These are phyloP conservation scores for Nemurella pictetii DNA, from an alignment of 2,888 invertebrate genomes.

Conservation along the genomic window DNA sequence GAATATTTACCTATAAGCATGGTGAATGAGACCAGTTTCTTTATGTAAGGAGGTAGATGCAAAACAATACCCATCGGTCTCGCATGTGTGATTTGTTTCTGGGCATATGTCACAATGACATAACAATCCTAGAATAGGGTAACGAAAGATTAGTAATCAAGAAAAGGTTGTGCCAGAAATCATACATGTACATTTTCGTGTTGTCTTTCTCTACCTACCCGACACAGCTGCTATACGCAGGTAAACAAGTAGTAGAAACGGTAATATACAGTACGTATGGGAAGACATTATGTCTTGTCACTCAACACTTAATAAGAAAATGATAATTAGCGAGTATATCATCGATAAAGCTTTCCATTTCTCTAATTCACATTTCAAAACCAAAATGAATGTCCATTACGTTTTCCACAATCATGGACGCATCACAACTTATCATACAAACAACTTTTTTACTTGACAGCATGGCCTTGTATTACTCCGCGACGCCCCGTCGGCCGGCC, in stretches of 20 bases:
- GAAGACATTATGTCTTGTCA: slow-evolving; percentile 40
- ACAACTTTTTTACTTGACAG: slow-evolving; percentile 32
- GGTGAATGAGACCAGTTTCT: slow-evolving; percentile 59
- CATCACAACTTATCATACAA: slow-evolving; percentile 31
- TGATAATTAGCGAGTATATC: slow-evolving; percentile 5
- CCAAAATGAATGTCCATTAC: slow-evolving; percentile 25
- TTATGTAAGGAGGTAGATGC: slow-evolving; percentile 72
- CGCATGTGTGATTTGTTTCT: slow-evolving; percentile 77
- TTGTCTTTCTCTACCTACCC: slow-evolving; percentile 35
- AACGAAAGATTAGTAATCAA: neutral
- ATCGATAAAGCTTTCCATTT: neutral
- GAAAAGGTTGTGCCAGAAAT: neutral
- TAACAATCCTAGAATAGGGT: slow-evolving; percentile 65
- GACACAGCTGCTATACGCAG: slow-evolving; percentile 39
- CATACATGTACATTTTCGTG: neutral
- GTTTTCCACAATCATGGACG: slow-evolving; percentile 31
- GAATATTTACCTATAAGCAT: slow-evolving; percentile 75
- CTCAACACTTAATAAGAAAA: slow-evolving; percentile 33
- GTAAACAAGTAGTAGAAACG: slow-evolving; percentile 39
- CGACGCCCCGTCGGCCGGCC: slow-evolving; percentile 3
- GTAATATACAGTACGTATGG: slow-evolving; percentile 37
- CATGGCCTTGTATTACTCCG: slow-evolving; percentile 32
- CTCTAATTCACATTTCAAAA: slow-evolving; percentile 18
- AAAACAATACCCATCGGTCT: slow-evolving; percentile 87
- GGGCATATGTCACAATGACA: slow-evolving; percentile 83